Evolutionary conservation across 30 jellyfish, hydroid and myxozoan species (phyloP).

Genomic region (Turritopsis dohrnii): DNA sequence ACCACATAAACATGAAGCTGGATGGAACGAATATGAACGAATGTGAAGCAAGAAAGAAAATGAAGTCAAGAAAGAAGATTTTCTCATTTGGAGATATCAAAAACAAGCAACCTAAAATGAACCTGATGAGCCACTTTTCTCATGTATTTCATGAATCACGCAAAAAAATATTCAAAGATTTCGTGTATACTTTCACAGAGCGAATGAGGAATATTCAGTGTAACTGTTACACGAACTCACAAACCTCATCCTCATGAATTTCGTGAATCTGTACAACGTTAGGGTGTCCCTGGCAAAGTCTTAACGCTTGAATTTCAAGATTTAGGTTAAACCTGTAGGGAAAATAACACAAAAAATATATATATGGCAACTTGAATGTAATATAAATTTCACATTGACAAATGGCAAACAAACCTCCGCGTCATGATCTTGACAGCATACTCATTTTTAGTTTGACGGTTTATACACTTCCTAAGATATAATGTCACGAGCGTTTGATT

Average conservation of each 20-base stretch:
- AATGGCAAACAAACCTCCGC: constrained; percentile 48
- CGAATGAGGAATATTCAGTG: neutral
- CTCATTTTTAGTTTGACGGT: constrained; percentile 54
- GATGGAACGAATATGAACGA: neutral
- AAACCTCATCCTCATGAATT: constrained; percentile 90
- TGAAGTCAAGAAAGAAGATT: too few relatives aligned
- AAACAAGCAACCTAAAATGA: too few relatives aligned
- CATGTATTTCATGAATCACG: too few relatives aligned
- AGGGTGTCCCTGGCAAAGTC: constrained; percentile 87
- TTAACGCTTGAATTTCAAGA: constrained; percentile 61
- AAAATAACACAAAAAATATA: too few relatives aligned
- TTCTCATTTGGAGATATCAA: too few relatives aligned
- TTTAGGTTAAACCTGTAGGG: constrained; percentile 57
- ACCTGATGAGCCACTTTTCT: too few relatives aligned
- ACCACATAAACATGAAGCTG: constrained; percentile 86
- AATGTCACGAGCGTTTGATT: too few relatives aligned
- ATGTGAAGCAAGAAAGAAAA: too few relatives aligned
- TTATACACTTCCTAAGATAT: constrained; percentile 60
- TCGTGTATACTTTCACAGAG: too few relatives aligned
- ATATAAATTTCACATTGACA: too few relatives aligned
- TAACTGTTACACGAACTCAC: neutral
- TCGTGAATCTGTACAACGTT: constrained; percentile 80
- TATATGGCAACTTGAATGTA: too few relatives aligned
- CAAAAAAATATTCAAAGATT: too few relatives aligned
- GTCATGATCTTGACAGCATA: constrained; percentile 92